Conservation (phyloP, 2,888 invertebrate species). For the Icerya purchasi region DNA sequence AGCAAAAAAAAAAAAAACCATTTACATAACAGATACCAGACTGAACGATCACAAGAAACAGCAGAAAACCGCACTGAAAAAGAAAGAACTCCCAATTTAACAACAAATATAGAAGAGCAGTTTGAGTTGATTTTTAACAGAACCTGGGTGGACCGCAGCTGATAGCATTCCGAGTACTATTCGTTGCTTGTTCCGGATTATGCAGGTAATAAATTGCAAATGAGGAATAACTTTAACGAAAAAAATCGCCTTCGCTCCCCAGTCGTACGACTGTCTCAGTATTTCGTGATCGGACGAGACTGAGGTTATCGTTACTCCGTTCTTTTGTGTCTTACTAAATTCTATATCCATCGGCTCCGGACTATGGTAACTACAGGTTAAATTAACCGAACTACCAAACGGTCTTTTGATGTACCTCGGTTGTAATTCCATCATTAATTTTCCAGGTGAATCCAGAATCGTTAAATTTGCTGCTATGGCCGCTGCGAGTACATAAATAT, state of each 20-base stretch:
- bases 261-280: neutral
- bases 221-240: slow-evolving; percentile 1
- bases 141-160: slow-evolving; percentile 25
- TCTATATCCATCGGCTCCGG: slow-evolving; percentile 25
- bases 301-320: neutral
- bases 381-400: slow-evolving; percentile 25
- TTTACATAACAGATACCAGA: too few relatives aligned
- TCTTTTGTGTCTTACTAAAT: slow-evolving; percentile 4
- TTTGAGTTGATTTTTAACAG: slow-evolving; percentile 8
- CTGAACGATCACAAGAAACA: too few relatives aligned
- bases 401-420: slow-evolving; percentile 27
- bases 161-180: slow-evolving; percentile 23
- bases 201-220: slow-evolving; percentile 22
- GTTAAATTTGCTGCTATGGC: too few relatives aligned
- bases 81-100: too few relatives aligned
- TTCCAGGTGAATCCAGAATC: too few relatives aligned
- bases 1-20: too few relatives aligned
- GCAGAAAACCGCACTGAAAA: too few relatives aligned
- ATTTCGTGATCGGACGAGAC: neutral
- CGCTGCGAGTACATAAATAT: too few relatives aligned
- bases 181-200: slow-evolving; percentile 22
- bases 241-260: neutral
- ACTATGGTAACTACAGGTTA: slow-evolving; percentile 31
- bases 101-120: too few relatives aligned
- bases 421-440: slow-evolving; percentile 29